A percentile compares a stretch with the other conserved stretches of the same genome.
Conservation (phyloP, 2,113 vertebrate species). For the Oncorhynchus gorbuscha region DNA sequence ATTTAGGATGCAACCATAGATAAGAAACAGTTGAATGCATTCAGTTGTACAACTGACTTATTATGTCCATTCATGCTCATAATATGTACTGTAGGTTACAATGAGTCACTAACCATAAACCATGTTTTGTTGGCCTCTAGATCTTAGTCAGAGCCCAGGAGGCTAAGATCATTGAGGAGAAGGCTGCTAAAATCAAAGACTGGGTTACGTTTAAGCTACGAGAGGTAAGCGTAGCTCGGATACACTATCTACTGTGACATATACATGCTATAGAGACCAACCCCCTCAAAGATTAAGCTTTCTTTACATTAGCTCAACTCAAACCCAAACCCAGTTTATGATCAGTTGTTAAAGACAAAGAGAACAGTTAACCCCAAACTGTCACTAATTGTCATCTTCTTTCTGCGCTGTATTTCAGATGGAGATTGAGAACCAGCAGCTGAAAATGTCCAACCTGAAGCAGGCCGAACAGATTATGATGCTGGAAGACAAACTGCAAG, state of each 20-base stretch:
- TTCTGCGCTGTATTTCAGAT: conserved; percentile 72
- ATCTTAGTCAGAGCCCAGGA: conserved; percentile 87
- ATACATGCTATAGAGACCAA: background rate
- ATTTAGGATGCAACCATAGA: conserved; percentile 7
- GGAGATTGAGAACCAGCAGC: conserved; percentile 88
- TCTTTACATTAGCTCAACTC: background rate
- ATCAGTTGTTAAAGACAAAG: too few relatives aligned
- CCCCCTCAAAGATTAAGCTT: background rate
- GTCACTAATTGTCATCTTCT: background rate
- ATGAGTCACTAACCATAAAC: conserved; percentile 3
- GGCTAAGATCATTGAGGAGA: conserved; percentile 90
- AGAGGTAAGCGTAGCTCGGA: conserved; percentile 76
- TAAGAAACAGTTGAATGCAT: conserved; percentile 11
- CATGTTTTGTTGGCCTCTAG: conserved; percentile 67
- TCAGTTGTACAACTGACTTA: too few relatives aligned
- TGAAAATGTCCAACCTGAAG: conserved; percentile 82
- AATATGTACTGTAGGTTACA: conserved; percentile 40
- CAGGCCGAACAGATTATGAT: conserved; percentile 81
- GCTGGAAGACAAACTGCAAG: conserved; percentile 84
- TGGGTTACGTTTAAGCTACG: conserved; percentile 90
- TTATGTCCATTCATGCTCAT: conserved; percentile 35
- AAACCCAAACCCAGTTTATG: background rate
- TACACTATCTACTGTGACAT: too few relatives aligned
- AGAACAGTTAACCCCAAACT: background rate
- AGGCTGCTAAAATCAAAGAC: conserved; percentile 95